A percentile compares a stretch with the other conserved stretches of the same genome.
Evolutionary conservation across 2,113 vertebrate species (phyloP).

Genomic region (Pitta sordida): DNA sequence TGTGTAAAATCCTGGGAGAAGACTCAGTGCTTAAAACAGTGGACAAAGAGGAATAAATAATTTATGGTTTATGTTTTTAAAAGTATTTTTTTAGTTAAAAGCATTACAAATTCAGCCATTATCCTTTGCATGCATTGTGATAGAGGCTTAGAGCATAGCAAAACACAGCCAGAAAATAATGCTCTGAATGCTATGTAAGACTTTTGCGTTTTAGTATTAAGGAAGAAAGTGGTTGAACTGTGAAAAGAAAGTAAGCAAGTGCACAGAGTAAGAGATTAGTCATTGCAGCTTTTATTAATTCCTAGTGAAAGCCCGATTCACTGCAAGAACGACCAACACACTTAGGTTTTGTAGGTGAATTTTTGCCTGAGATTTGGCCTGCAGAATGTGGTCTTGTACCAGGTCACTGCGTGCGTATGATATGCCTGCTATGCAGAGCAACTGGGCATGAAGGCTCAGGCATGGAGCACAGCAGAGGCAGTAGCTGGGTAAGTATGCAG

Average conservation of each 20-base stretch:
- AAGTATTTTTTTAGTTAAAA: constrained; percentile 61
- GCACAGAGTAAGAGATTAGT: constrained; percentile 23
- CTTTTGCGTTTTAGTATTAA: constrained; percentile 28
- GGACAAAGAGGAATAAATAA: constrained; percentile 69
- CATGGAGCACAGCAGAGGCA: constrained; percentile 41
- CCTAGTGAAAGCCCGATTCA: constrained; percentile 53
- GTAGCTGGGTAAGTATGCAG: constrained; percentile 3
- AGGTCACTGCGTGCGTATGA: constrained; percentile 38
- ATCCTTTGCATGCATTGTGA: constrained; percentile 64
- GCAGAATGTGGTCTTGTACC: constrained; percentile 40
- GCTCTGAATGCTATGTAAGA: constrained; percentile 57
- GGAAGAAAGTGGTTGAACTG: constrained; percentile 42
- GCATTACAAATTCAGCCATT: constrained; percentile 45
- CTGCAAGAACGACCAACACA: background rate
- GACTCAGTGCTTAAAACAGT: constrained; percentile 92
- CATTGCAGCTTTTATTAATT: constrained; percentile 52
- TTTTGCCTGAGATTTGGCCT: constrained; percentile 9
- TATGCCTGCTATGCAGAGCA: constrained; percentile 47
- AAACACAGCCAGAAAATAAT: constrained; percentile 44
- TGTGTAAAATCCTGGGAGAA: constrained; percentile 95
- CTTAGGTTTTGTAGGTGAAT: constrained; percentile 45
- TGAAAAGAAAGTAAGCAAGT: constrained; percentile 54
- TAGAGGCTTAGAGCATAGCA: constrained; percentile 62
- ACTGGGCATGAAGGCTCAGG: background rate
- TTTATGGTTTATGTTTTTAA: constrained; percentile 44